Evolutionary conservation across 2,888 invertebrate genomes (phyloP).

Genomic region (Pherbina coryleti): DNA sequence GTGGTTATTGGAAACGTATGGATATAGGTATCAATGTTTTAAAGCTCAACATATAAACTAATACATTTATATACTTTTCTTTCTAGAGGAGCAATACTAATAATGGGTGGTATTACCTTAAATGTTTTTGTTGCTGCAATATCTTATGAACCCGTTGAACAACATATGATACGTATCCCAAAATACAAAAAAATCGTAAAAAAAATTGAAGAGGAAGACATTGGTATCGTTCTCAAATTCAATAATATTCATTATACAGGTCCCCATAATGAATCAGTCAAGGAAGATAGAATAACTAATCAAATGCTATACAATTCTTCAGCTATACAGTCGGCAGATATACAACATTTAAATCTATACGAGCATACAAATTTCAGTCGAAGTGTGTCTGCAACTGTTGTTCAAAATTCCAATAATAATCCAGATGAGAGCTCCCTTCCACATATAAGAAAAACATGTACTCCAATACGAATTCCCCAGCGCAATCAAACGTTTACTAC

Average conservation of each 20-base stretch:
- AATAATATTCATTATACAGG: constrained; percentile 60
- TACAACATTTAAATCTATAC: constrained; percentile 56
- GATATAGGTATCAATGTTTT: constrained; percentile 72
- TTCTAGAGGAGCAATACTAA: constrained; percentile 82
- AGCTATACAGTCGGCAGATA: constrained; percentile 52
- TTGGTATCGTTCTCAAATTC: constrained; percentile 68
- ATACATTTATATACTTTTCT: constrained; percentile 29
- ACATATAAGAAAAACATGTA: constrained; percentile 75
- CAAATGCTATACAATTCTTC: constrained; percentile 54
- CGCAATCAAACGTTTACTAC: constrained; percentile 68
- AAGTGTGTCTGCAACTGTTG: constrained; percentile 80
- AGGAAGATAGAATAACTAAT: constrained; percentile 39
- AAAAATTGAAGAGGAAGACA: constrained; percentile 68
- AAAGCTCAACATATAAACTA: constrained; percentile 2
- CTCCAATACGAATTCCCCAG: constrained; percentile 72
- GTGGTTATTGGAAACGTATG: constrained; percentile 79
- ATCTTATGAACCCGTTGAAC: constrained; percentile 86
- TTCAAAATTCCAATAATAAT: constrained; percentile 72
- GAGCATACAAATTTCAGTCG: constrained; percentile 72
- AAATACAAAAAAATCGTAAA: constrained; percentile 61
- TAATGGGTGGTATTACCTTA: constrained; percentile 85
- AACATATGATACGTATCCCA: constrained; percentile 80
- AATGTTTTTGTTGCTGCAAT: constrained; percentile 88
- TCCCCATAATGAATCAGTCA: constrained; percentile 30
- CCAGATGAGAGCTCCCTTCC: constrained; percentile 68